Percentiles rank a stretch among this genome's conserved stretches.
Conservation (phyloP, 2,113 vertebrate genomes). For the Fukomys damarensis region DNA sequence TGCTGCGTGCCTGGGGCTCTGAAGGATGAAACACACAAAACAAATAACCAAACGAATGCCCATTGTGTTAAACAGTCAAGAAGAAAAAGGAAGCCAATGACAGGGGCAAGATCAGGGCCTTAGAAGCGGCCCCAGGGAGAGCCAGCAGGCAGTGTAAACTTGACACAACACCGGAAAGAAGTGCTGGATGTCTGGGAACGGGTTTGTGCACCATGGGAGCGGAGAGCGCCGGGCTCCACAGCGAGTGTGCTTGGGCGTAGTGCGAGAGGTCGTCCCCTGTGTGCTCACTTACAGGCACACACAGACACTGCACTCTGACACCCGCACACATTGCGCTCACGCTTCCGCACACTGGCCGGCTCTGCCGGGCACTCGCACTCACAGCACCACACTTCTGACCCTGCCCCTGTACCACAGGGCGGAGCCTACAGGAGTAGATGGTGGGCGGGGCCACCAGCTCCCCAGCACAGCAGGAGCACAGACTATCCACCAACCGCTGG, state of each 20-base stretch:
- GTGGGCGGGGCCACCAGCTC: fast-evolving
- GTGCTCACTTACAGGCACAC: no score
- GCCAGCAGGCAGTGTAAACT: fast-evolving
- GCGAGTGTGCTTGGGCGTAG: background rate
- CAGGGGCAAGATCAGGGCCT: no score
- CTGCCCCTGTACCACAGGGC: fast-evolving
- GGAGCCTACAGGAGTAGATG: fast-evolving
- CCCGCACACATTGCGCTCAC: background rate
- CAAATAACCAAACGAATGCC: background rate
- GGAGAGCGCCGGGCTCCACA: fast-evolving
- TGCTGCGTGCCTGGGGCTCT: background rate
- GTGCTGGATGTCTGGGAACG: background rate
- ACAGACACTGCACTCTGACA: background rate
- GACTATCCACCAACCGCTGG: no score
- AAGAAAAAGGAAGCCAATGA: background rate
- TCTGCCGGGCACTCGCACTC: background rate
- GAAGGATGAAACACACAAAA: background rate
- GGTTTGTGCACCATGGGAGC: background rate
- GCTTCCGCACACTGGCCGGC: no score
- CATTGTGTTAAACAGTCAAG: background rate
- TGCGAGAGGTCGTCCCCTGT: background rate
- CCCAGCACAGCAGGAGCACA: no score
- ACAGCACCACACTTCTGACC: background rate
- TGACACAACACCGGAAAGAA: background rate
- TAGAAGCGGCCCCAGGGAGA: background rate